phyloP scores from a whole-genome alignment of 2,888 invertebrate species.

The Leptinotarsa juncta region DNA sequence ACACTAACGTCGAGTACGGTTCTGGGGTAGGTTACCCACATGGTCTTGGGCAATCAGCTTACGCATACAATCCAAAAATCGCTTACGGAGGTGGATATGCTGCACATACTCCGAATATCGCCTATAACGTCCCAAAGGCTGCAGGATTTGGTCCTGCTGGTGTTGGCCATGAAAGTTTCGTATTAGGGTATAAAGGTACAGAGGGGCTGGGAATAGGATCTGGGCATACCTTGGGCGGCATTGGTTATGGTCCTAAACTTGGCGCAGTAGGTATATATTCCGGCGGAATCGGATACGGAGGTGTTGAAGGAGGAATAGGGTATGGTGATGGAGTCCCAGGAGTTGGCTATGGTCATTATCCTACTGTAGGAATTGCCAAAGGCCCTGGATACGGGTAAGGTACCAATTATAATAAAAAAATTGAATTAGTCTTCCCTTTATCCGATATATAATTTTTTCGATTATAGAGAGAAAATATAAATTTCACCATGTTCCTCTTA shows the following conservation, averaged over 20 bases:
- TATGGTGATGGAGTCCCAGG: constrained; percentile 30
- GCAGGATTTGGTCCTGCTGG: constrained; percentile 7
- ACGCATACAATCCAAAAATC: background rate
- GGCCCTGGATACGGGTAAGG: constrained; percentile 32
- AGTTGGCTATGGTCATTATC: constrained; percentile 29
- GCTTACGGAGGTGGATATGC: background rate
- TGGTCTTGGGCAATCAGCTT: constrained; percentile 22
- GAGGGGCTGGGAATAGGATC: background rate
- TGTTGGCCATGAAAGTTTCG: constrained; percentile 9
- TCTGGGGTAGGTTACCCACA: constrained; percentile 23
- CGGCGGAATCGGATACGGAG: constrained; percentile 38
- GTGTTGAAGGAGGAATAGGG: constrained; percentile 63
- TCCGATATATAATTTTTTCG: too few relatives aligned
- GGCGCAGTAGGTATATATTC: background rate
- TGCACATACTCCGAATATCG: background rate
- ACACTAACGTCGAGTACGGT: constrained; percentile 29
- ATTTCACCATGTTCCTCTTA: too few relatives aligned
- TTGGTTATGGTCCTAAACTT: background rate
- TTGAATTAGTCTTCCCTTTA: too few relatives aligned
- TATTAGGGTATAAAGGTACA: constrained; percentile 1
- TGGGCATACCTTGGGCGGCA: background rate
- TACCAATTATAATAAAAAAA: background rate
- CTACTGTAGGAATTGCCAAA: constrained; percentile 63
- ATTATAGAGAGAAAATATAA: too few relatives aligned
- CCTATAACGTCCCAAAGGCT: constrained; percentile 19